A percentile compares a stretch with the other conserved stretches of the same genome.
phyloP scores from a whole-genome alignment of 2,113 vertebrate genomes.

The Oceanites oceanicus region DNA sequence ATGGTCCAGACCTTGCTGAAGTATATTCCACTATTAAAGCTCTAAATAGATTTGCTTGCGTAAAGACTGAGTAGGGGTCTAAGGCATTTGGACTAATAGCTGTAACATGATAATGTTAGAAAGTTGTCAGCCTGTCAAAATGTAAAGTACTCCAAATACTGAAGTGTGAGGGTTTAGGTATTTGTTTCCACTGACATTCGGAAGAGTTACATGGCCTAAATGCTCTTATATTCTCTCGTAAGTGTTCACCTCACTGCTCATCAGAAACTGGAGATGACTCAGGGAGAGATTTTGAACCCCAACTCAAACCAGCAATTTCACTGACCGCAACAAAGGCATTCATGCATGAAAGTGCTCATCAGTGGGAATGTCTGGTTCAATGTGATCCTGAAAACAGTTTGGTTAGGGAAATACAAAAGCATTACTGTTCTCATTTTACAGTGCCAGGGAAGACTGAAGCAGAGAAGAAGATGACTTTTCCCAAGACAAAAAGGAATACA shows the following conservation, averaged over 20 bases:
- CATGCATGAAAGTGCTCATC: neutral
- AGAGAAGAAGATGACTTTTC: neutral
- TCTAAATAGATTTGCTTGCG: neutral
- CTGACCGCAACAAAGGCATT: neutral
- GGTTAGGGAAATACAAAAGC: neutral
- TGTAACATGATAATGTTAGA: slow-evolving; percentile 33
- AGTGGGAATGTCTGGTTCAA: neutral
- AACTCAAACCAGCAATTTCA: neutral
- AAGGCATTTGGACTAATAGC: neutral
- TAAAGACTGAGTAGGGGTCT: neutral
- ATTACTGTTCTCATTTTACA: neutral
- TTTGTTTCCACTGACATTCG: slow-evolving; percentile 13
- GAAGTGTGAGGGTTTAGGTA: neutral
- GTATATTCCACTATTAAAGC: neutral
- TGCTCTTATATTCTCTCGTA: neutral
- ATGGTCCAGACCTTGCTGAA: neutral
- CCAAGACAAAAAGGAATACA: neutral
- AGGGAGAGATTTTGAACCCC: neutral
- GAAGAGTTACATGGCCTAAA: neutral
- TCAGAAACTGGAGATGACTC: neutral
- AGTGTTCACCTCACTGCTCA: neutral
- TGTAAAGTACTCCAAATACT: neutral
- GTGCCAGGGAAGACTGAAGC: neutral
- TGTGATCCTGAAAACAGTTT: neutral
- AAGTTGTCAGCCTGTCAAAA: slow-evolving; percentile 49